Percentiles rank a stretch among this genome's conserved stretches.
Evolutionary conservation across 2,888 invertebrate genomes (phyloP).

Genomic region (Drosophila affinis): DNA sequence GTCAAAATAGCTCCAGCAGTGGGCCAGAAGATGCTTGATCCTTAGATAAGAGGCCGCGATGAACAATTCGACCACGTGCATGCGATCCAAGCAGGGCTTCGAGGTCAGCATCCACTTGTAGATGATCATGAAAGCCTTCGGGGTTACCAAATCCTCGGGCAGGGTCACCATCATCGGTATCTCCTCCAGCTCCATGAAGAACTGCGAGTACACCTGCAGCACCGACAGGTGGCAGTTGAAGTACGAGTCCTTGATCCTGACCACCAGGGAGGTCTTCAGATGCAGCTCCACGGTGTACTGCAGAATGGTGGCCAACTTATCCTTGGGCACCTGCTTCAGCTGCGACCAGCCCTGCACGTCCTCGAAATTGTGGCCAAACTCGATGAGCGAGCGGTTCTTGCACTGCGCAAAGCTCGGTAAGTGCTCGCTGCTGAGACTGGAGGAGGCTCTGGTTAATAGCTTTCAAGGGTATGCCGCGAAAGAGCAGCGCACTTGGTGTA

Average conservation of each 20-base stretch:
- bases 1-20: conserved; percentile 89
- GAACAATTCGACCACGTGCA: conserved; percentile 47
- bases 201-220: conserved; percentile 78
- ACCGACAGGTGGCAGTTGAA: conserved; percentile 78
- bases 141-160: conserved; percentile 83
- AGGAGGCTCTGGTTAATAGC: neutral
- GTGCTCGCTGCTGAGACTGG: conserved; percentile 18
- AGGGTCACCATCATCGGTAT: conserved; percentile 44
- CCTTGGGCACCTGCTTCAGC: conserved; percentile 47
- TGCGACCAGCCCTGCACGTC: conserved; percentile 48
- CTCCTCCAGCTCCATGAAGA: conserved; percentile 61
- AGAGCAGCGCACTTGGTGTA: conserved; percentile 8
- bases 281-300: conserved; percentile 63
- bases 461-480: neutral
- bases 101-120: conserved; percentile 93
- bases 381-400: conserved; percentile 51
- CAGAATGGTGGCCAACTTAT: conserved; percentile 36
- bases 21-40: conserved; percentile 65
- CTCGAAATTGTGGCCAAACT: conserved; percentile 59
- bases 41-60: conserved; percentile 73
- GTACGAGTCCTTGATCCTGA: conserved; percentile 56
- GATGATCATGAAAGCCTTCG: conserved; percentile 87
- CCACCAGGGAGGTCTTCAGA: conserved; percentile 53
- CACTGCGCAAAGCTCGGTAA: neutral
- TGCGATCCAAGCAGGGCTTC: conserved; percentile 85